phyloP scores from a whole-genome alignment of 2,113 vertebrate genomes.

The Trematomus loennbergii region DNA sequence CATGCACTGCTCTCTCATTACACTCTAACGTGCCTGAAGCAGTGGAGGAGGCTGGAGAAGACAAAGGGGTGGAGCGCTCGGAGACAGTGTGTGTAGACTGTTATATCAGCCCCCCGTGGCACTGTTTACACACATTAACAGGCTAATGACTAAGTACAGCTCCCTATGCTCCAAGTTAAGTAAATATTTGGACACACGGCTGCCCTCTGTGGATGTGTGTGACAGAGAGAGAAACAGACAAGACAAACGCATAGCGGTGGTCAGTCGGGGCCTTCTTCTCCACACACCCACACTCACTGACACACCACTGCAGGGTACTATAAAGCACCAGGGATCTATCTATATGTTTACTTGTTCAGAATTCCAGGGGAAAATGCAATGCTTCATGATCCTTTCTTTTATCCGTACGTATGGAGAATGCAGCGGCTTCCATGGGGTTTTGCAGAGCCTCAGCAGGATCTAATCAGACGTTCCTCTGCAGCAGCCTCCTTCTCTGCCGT shows the following conservation, averaged over 20 bases:
- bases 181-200: slow-evolving; percentile 82
- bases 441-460: slow-evolving; percentile 66
- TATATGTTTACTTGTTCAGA: slow-evolving; percentile 48
- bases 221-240: slow-evolving; percentile 61
- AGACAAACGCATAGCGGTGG: slow-evolving; percentile 52
- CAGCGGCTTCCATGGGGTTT: slow-evolving; percentile 19
- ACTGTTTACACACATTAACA: slow-evolving; percentile 82
- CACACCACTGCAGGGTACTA: slow-evolving; percentile 30
- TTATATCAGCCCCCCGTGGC: slow-evolving; percentile 73
- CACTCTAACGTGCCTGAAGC: slow-evolving; percentile 5
- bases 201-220: slow-evolving; percentile 67
- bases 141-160: slow-evolving; percentile 77
- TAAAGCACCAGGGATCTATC: slow-evolving; percentile 40
- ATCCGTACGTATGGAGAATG: slow-evolving; percentile 30
- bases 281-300: slow-evolving; percentile 37
- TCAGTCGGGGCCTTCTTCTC: slow-evolving; percentile 30
- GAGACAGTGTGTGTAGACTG: slow-evolving; percentile 65
- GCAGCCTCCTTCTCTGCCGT: slow-evolving; percentile 32
- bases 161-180: slow-evolving; percentile 74
- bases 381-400: slow-evolving; percentile 11
- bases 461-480: slow-evolving; percentile 54
- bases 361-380: slow-evolving; percentile 33
- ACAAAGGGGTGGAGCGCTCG: slow-evolving; percentile 34
- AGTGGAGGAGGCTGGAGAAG: slow-evolving; percentile 23
- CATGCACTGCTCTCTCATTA: slow-evolving; percentile 27